Evolutionary conservation across 2,113 vertebrate species (phyloP).

Genomic region (Ardeotis arabs): DNA sequence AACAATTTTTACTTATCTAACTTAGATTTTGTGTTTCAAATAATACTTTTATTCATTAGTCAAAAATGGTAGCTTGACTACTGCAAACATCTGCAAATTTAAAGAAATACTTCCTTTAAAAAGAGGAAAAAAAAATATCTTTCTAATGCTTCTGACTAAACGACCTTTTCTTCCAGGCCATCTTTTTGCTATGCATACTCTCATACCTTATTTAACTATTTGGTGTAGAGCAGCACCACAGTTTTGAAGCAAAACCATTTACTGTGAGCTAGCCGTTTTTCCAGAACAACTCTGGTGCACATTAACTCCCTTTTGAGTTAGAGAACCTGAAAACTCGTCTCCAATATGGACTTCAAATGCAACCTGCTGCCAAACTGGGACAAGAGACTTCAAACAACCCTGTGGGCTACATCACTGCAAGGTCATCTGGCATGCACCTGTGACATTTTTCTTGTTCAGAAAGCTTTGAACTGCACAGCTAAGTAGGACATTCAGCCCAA

Average conservation of each 20-base stretch:
- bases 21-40: background rate
- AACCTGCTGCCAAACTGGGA: background rate
- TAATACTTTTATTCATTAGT: background rate
- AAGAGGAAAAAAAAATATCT: background rate
- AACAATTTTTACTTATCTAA: background rate
- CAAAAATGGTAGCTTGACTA: background rate
- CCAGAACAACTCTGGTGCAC: background rate
- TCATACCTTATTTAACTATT: background rate
- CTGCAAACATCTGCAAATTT: background rate
- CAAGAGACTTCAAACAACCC: background rate
- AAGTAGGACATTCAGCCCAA: background rate
- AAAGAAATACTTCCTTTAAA: background rate
- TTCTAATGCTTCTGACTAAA: background rate
- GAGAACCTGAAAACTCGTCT: background rate
- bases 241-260: background rate
- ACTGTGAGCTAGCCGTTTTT: background rate
- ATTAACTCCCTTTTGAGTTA: background rate
- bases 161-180: background rate
- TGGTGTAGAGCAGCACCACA: background rate
- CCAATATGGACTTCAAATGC: background rate
- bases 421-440: accelerated
- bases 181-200: background rate
- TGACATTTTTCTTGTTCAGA: background rate
- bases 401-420: background rate
- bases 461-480: background rate